Percentiles rank a stretch among this genome's conserved stretches.
Evolutionary conservation across 2,888 invertebrate genomes (phyloP).

Genomic region (Mycogona germanica): DNA sequence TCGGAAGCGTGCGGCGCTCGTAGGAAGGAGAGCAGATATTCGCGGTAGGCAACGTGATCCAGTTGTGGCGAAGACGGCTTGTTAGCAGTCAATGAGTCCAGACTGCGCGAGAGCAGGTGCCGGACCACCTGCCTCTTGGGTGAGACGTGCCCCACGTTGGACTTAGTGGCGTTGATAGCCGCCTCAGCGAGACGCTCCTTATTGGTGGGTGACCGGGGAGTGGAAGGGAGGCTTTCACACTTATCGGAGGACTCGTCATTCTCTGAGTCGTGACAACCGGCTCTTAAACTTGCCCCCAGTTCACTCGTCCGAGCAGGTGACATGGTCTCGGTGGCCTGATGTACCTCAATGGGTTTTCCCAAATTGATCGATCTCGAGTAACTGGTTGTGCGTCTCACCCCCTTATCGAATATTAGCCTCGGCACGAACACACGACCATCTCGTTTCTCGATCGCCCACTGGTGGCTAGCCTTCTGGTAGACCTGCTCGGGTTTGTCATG

Average conservation of each 20-base stretch:
- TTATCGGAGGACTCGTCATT: no score
- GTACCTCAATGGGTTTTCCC: no score
- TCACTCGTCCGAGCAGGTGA: no score
- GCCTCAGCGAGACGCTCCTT: slow-evolving; percentile 10
- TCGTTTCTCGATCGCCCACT: no score
- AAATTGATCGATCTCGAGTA: no score
- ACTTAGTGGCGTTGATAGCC: slow-evolving; percentile 2
- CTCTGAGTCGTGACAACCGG: no score
- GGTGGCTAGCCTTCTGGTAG: slow-evolving; percentile 13
- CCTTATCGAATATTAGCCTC: no score
- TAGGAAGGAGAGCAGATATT: slow-evolving; percentile 52
- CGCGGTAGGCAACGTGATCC: slow-evolving; percentile 40
- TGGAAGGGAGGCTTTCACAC: no score
- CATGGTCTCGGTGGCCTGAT: no score
- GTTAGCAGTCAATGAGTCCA: slow-evolving; percentile 4
- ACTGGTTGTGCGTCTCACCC: no score
- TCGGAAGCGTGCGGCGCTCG: slow-evolving; percentile 54
- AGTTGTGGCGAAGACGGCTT: slow-evolving; percentile 8
- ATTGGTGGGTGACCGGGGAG: slow-evolving; percentile 10
- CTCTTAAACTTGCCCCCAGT: no score
- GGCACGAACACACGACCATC: no score
- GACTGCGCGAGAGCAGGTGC: slow-evolving; percentile 6
- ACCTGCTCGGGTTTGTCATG: slow-evolving; percentile 15
- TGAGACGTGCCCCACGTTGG: background rate
- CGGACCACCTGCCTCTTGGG: background rate